Percentiles rank a stretch among this genome's conserved stretches.
Evolutionary conservation across 2,113 vertebrate genomes (phyloP).

Genomic region (Pipra filicauda): DNA sequence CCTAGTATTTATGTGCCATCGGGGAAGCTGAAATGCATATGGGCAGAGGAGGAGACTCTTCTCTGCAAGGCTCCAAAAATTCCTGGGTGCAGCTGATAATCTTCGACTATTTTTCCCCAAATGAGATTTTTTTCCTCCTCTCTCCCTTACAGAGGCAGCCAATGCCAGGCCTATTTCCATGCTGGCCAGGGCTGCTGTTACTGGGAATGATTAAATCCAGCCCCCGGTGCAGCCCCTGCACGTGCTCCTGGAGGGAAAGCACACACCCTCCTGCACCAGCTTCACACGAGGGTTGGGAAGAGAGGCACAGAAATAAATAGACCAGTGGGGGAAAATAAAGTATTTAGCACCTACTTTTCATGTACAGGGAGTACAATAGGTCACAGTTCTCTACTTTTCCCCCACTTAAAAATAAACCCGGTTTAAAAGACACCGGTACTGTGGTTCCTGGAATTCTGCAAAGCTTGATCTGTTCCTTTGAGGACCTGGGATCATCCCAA

Average conservation of each 20-base stretch:
- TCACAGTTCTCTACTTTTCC: not conserved
- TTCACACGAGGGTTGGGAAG: not conserved
- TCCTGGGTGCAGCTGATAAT: slow-evolving; percentile 42
- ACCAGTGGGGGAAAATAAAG: not conserved
- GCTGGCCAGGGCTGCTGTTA: not conserved
- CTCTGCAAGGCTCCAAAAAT: not conserved
- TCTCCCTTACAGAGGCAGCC: not conserved
- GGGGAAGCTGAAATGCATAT: not conserved
- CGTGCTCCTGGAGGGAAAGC: not conserved
- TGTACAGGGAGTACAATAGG: not conserved
- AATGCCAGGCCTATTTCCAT: slow-evolving; percentile 8
- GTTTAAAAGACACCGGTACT: rapidly evolving
- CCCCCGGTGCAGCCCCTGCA: not conserved
- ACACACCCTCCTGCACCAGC: not conserved
- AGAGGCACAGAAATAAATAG: not conserved
- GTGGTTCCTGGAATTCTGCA: not conserved
- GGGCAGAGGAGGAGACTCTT: not conserved
- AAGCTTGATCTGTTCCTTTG: not conserved
- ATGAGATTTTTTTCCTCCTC: not conserved
- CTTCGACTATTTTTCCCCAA: slow-evolving; percentile 38
- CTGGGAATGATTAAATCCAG: not conserved
- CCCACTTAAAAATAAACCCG: not conserved
- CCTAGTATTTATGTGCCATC: not conserved
- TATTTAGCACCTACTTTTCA: not conserved
- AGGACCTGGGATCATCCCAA: rapidly evolving